A percentile compares a stretch with the other conserved stretches of the same genome.
Evolutionary conservation across 2,113 vertebrate genomes (phyloP).

Genomic region (Pseudorasbora parva): DNA sequence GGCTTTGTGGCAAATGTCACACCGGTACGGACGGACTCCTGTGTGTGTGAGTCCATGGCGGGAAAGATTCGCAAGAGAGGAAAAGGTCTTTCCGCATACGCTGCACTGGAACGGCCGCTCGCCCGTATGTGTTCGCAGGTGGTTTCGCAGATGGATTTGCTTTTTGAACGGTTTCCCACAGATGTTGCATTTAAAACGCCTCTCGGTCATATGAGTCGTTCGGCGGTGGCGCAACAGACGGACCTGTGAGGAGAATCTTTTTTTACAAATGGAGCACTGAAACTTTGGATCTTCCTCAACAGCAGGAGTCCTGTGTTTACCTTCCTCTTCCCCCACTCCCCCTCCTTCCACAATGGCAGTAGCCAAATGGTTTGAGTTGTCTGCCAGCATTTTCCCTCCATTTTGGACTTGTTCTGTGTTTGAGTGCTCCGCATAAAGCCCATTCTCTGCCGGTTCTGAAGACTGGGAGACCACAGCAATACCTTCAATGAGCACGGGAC

Average conservation of each 20-base stretch:
- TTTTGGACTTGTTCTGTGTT: conserved; percentile 9
- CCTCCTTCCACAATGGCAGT: neutral
- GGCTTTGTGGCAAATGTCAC: conserved; percentile 82
- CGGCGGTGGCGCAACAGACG: conserved; percentile 81
- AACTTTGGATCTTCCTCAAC: conserved; percentile 57
- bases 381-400: neutral
- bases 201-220: conserved; percentile 76
- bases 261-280: conserved; percentile 80
- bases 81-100: conserved; percentile 87
- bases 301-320: neutral
- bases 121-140: conserved; percentile 87
- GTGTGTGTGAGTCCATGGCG: conserved; percentile 88
- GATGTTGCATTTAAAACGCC: conserved; percentile 81
- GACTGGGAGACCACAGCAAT: conserved; percentile 20
- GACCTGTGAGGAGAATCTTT: conserved; percentile 78
- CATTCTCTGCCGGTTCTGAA: conserved; percentile 40
- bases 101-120: conserved; percentile 88
- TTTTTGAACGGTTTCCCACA: conserved; percentile 88
- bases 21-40: conserved; percentile 84
- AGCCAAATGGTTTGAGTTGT: neutral
- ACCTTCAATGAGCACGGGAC: conserved; percentile 38
- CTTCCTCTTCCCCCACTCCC: neutral
- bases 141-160: conserved; percentile 86
- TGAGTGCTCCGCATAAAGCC: conserved; percentile 24
- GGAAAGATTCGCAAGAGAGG: conserved; percentile 84